phyloP scores from a whole-genome alignment of 2,113 vertebrate species.

The Eubucco bourcierii region DNA sequence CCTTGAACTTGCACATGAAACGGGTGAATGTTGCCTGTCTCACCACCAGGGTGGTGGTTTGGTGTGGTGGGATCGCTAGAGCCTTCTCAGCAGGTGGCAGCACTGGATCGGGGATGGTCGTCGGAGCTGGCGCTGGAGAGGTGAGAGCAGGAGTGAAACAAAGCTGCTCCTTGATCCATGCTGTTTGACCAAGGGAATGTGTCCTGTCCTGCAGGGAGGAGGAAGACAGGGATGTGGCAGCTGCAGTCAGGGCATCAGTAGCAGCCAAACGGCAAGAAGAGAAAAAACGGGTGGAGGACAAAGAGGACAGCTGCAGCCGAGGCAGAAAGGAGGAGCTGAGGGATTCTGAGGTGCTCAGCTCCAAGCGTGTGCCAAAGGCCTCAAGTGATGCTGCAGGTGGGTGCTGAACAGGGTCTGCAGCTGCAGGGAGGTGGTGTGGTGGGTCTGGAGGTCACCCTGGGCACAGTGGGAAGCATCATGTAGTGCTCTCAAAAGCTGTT shows the following conservation, averaged over 20 bases:
- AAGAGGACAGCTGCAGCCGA: constrained; percentile 68
- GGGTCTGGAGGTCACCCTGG: not conserved
- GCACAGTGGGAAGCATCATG: rapidly evolving
- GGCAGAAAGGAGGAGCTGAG: constrained; percentile 78
- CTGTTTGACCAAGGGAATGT: not conserved
- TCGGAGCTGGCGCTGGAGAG: rapidly evolving
- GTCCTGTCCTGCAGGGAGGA: constrained; percentile 82
- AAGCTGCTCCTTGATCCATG: rapidly evolving
- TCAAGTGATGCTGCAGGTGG: constrained; percentile 79
- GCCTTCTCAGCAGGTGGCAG: constrained; percentile 50
- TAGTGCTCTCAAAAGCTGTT: not conserved
- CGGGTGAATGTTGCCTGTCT: not conserved
- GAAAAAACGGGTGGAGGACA: constrained; percentile 77
- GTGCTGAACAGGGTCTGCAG: not conserved
- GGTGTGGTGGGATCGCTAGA: not conserved
- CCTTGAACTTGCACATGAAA: not conserved
- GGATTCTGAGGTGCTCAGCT: constrained; percentile 65
- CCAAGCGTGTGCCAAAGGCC: constrained; percentile 69
- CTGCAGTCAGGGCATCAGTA: constrained; percentile 87
- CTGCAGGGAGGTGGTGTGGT: rapidly evolving
- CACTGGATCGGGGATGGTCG: not conserved
- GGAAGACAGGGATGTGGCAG: constrained; percentile 90
- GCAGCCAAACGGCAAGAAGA: constrained; percentile 83
- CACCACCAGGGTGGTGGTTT: not conserved
- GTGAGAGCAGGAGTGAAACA: not conserved